Conservation (phyloP, 2,113 vertebrate species). For the Larimichthys crocea region DNA sequence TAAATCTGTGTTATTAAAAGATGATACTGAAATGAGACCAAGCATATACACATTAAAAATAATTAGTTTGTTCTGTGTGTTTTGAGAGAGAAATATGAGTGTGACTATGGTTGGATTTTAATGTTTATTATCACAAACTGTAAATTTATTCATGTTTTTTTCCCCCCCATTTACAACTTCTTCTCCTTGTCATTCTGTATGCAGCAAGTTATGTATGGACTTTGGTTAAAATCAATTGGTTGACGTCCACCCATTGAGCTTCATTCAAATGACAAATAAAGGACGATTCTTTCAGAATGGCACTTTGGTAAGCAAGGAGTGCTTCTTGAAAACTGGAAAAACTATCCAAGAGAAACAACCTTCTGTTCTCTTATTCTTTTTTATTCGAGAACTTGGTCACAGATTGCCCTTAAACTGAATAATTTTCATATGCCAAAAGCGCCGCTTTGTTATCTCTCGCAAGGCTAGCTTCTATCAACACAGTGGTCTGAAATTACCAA, state of each 20-base stretch:
- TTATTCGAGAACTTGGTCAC: slow-evolving; percentile 67
- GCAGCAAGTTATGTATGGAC: slow-evolving; percentile 38
- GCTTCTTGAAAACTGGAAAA: slow-evolving; percentile 71
- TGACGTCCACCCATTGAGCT: slow-evolving; percentile 70
- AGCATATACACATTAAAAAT: slow-evolving; percentile 93
- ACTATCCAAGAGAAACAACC: slow-evolving; percentile 67
- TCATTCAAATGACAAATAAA: slow-evolving; percentile 77
- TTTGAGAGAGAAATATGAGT: slow-evolving; percentile 87
- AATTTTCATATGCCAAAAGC: slow-evolving; percentile 65
- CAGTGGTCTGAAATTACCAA: slow-evolving; percentile 68
- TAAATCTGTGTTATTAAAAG: slow-evolving; percentile 98
- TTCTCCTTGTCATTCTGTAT: neutral
- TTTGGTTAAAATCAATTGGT: slow-evolving; percentile 62
- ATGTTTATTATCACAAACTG: slow-evolving; percentile 86
- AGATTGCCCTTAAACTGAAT: slow-evolving; percentile 72
- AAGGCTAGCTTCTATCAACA: slow-evolving; percentile 72
- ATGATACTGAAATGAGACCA: slow-evolving; percentile 95
- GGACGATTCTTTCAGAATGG: slow-evolving; percentile 53
- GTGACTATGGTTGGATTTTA: slow-evolving; percentile 87
- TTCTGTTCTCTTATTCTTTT: slow-evolving; percentile 65
- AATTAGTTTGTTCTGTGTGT: slow-evolving; percentile 76
- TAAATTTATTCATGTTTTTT: slow-evolving; percentile 61
- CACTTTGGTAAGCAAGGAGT: slow-evolving; percentile 53
- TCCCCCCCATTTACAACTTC: slow-evolving; percentile 6
- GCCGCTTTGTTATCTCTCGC: slow-evolving; percentile 64